Base-by-base conservation (phyloP, 1,140 invertebrate species). In the Calosoma granatense region DNA sequence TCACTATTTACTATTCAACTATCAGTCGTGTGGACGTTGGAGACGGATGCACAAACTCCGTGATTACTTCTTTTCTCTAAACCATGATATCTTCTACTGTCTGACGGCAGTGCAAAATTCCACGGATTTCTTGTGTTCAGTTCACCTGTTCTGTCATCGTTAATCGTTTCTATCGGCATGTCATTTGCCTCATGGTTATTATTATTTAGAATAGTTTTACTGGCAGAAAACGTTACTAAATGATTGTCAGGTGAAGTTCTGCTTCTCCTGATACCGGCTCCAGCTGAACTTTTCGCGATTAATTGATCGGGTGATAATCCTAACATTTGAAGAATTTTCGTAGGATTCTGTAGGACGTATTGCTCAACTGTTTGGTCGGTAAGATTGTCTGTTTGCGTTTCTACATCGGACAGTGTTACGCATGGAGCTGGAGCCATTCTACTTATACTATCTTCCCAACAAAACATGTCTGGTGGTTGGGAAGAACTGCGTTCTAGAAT, bases 401-500 rank as follows among this genome's bases (percentile, higher is more conserved):
- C 68, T 1, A 61, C 61, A 19, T 74, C 71, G 22, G 55, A 62
- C 56, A 68, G 60, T 20, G 61, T 64, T 4, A 60, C 59, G 0
- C 70, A 67, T 4, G 56, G 51, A 11, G 59, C 22, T 19, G 51
- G 30, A 6, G 61, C 55, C 3, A 63, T 20, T 1, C 63, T 60
- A 1, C 59, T 39, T 9, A 56, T 47, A 4, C 58, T 56, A 3
- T 65, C 67, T 62, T 84, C 82, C 84, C 84, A 87, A 65, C 79
- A 84, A 62, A 87, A 85, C 15, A 88, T 86, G 62, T 90, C 87
- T 1, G 87, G 85, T 1, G 87, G 87, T 76, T 90, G 87, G 0
- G 87, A 90, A 41, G 84, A 87, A 63, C 85, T 84, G 30, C 87
- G 75, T 3, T 81, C 83, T 19, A 88, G 71, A 56, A 79, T 72